A percentile compares a stretch with the other conserved stretches of the same genome.
These are phyloP conservation scores for Panorpa germanica DNA, from an alignment of 2,888 invertebrate species.

Conservation along the genomic window DNA sequence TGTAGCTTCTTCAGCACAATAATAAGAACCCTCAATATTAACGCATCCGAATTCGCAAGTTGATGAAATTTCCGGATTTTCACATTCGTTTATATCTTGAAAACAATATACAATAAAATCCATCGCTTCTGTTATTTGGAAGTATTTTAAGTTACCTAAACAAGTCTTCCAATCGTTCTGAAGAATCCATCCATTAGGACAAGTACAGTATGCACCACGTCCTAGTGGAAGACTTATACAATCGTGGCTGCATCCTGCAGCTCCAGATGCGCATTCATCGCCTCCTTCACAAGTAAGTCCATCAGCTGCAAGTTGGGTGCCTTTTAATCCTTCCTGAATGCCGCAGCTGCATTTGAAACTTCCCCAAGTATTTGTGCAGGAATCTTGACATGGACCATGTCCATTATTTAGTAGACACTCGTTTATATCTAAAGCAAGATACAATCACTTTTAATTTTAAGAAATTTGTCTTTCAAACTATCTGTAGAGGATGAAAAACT, in stretches of 20 bases:
- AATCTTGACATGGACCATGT: conserved; percentile 41
- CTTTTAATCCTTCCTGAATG: conserved; percentile 31
- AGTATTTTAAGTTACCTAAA: too few species aligned
- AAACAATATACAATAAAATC: conserved; percentile 17
- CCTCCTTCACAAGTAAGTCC: conserved; percentile 27
- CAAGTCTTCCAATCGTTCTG: conserved; percentile 21
- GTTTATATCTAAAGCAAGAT: conserved; percentile 27
- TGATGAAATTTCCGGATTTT: conserved; percentile 20
- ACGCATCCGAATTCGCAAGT: conserved; percentile 32
- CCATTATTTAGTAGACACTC: conserved; percentile 41
- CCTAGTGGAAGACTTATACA: conserved; percentile 13
- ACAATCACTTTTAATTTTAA: background rate
- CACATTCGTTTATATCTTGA: conserved; percentile 52
- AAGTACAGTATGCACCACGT: conserved; percentile 19
- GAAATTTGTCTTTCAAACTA: conserved; percentile 6
- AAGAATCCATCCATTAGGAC: conserved; percentile 21
- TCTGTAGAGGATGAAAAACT: conserved; percentile 14
- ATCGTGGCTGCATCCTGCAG: conserved; percentile 14
- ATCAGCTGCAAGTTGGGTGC: conserved; percentile 33
- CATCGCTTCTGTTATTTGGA: conserved; percentile 20
- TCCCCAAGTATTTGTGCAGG: conserved; percentile 35
- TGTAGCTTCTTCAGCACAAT: conserved; percentile 18
- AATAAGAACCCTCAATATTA: conserved; percentile 43
- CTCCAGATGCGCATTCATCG: conserved; percentile 13
- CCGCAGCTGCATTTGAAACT: conserved; percentile 37